Evolutionary conservation across 30 jellyfish, hydroid and myxozoan species (phyloP), one percentile per base, ranked within the genome.

Genomic region (Cassiopea xamachana): DNA sequence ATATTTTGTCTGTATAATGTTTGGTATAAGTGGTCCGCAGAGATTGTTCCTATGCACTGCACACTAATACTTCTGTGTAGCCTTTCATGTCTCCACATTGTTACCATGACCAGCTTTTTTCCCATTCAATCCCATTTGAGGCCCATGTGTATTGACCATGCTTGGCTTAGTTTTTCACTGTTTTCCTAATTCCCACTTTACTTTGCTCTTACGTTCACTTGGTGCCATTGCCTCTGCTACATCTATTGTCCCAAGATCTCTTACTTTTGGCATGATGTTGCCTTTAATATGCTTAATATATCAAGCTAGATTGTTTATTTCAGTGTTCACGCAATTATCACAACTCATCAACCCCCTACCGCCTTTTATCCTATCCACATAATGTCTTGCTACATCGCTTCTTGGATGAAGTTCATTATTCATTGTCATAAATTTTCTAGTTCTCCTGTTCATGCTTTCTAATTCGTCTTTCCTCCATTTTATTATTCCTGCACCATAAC

Each of bases 1-100:
- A 59, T n/a, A n/a, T 73, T 61, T 73, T 7, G 12, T 39, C 83
- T n/a, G n/a, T 73, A 47, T 44, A 48, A 14, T 8, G 27, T 75
- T 78, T 58, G 2, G 61, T 55, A 75, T 78, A 4, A 50, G 48
- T 48, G 47, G 87, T 78, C 51, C 75, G 1, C 14, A 78, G 14
- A 18, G 87, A 73, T 78, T 78, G 87, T 60, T 78, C 87, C 39
- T 48, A 75, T 8, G 87, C 87, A 78, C 75, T 50, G 64, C 83
- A 44, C n/a, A 73, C 2, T 4, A 73, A 61, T 7, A 61, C 83
- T 73, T 73, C 83, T 47, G 87, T 78, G 0, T 27, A 46, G 8
- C 51, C 75, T 48, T 78, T 78, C 74, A 78, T 47, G 51, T 78
- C 87, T 18, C 87, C 61, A 73, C 47, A 47, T 78, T 7, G 13